phyloP scores from a whole-genome alignment of 35 echinoderm and acorn worm genomes.

The Eucidaris tribuloides region DNA sequence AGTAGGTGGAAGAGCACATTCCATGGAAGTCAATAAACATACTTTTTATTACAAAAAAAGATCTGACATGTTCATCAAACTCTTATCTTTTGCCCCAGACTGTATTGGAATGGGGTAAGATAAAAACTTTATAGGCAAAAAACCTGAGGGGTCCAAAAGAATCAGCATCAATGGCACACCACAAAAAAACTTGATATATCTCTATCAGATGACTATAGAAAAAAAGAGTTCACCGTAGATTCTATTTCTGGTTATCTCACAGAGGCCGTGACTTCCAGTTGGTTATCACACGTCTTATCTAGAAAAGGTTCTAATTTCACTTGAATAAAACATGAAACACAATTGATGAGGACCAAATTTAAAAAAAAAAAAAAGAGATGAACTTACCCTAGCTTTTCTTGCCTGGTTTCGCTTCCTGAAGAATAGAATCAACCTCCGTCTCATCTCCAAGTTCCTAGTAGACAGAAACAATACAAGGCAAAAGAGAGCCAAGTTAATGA shows the following conservation, averaged over 20 bases:
- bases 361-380: not conserved
- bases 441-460: constrained; percentile 84
- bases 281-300: not conserved
- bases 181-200: not conserved
- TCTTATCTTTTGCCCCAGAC: too few species aligned
- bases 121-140: too few species aligned
- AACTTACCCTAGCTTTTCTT: constrained; percentile 79
- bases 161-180: too few species aligned
- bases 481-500: too few species aligned
- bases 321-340: too few species aligned
- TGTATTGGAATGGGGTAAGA: too few species aligned
- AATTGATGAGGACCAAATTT: not conserved
- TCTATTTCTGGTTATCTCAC: not conserved
- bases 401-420: constrained; percentile 75
- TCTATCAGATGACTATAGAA: not conserved
- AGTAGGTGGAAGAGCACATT: too few species aligned
- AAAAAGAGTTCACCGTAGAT: not conserved
- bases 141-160: too few species aligned
- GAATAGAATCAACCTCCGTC: constrained; percentile 72
- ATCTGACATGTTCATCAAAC: too few species aligned
- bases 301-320: not conserved
- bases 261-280: not conserved
- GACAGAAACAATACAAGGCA: not conserved
- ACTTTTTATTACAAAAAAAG: too few species aligned
- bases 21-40: too few species aligned